phyloP scores from a whole-genome alignment of 2,888 invertebrate genomes.

The Platycheirus rosarum region DNA sequence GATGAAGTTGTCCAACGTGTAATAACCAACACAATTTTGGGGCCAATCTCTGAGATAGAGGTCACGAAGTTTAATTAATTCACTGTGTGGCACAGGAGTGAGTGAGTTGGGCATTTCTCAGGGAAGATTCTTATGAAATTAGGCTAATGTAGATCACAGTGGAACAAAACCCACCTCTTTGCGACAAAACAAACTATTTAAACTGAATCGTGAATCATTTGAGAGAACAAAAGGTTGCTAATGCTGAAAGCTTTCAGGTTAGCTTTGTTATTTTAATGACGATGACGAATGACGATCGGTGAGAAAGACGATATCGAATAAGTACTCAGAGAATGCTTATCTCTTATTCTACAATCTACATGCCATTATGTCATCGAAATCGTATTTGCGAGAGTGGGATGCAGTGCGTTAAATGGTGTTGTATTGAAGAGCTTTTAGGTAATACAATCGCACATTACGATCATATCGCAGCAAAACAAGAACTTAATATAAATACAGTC shows the following conservation, averaged over 20 bases:
- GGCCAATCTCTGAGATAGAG: slow-evolving; percentile 76
- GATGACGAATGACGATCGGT: neutral
- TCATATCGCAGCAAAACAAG: no score
- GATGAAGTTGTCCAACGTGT: slow-evolving; percentile 77
- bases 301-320: no score
- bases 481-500: no score
- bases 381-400: no score
- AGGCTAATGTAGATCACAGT: neutral
- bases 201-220: neutral
- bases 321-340: no score
- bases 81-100: slow-evolving; percentile 65
- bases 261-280: neutral
- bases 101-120: slow-evolving; percentile 44
- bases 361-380: no score
- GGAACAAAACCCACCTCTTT: neutral
- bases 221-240: neutral
- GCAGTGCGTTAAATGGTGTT: no score
- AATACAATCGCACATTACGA: no score
- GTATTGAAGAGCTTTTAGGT: no score
- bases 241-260: neutral
- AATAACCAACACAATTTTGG: slow-evolving; percentile 76
- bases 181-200: neutral
- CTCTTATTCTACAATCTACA: no score
- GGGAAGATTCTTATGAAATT: neutral
- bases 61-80: slow-evolving; percentile 76